Evolutionary conservation across 2,797 vertebrate genomes (phyloP).

Genomic region (Gastrophryne carolinensis): DNA sequence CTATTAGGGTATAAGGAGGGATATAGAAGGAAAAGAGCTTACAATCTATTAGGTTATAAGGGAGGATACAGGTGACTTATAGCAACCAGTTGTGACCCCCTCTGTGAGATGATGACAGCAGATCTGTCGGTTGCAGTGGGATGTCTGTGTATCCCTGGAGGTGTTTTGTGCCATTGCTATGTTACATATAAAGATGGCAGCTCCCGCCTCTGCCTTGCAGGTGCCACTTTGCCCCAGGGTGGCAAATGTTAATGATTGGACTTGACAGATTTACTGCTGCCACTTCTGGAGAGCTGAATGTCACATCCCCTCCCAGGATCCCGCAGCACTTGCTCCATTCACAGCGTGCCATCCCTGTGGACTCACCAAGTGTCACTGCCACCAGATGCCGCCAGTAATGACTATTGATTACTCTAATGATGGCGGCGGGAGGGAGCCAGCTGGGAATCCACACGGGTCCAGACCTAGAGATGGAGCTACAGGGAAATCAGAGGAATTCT

Average conservation of each 20-base stretch:
- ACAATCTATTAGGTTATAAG: too few species aligned
- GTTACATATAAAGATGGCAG: background rate
- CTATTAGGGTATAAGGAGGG: too few species aligned
- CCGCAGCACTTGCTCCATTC: conserved; percentile 13
- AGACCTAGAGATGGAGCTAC: background rate
- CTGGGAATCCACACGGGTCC: conserved; percentile 12
- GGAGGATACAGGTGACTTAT: too few species aligned
- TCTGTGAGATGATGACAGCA: too few species aligned
- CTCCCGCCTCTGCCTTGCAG: background rate
- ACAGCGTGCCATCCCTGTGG: conserved; percentile 25
- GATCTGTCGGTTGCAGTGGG: too few species aligned
- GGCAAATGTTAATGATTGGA: background rate
- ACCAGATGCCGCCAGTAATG: conserved; percentile 50
- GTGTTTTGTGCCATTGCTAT: background rate
- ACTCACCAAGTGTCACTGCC: conserved; percentile 42
- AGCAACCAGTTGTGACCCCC: too few species aligned
- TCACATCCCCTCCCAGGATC: conserved; percentile 34
- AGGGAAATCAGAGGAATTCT: background rate
- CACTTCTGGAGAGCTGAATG: conserved; percentile 45
- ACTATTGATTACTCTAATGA: conserved; percentile 53
- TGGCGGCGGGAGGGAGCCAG: conserved; percentile 30
- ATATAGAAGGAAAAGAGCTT: too few species aligned
- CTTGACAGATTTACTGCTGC: conserved; percentile 39
- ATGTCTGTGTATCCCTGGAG: background rate
- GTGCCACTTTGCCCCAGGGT: conserved; percentile 40